Evolutionary conservation across 1,140 invertebrate species (phyloP).

Genomic region (Dendroctonus valens): DNA sequence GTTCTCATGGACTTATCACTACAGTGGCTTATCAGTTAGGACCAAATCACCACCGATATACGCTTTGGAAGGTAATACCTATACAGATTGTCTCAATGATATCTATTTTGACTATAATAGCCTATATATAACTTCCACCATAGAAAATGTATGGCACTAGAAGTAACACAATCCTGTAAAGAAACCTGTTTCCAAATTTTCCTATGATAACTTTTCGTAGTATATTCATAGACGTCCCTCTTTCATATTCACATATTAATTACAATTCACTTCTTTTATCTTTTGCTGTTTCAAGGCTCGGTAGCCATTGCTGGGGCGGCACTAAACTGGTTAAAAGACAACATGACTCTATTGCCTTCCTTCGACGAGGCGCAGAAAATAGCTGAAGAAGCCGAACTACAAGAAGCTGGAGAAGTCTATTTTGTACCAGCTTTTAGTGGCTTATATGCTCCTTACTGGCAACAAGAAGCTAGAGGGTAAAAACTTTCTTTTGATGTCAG

Average conservation of each 20-base stretch:
- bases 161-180: too few species aligned
- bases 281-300: conserved; percentile 54
- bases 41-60: conserved; percentile 72
- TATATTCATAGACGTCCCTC: too few species aligned
- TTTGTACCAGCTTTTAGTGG: conserved; percentile 97
- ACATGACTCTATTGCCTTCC: conserved; percentile 74
- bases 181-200: too few species aligned
- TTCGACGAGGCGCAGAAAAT: conserved; percentile 62
- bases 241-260: too few species aligned
- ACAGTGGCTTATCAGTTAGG: conserved; percentile 95
- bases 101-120: too few species aligned
- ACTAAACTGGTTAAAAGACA: conserved; percentile 86
- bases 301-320: conserved; percentile 72
- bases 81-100: too few species aligned
- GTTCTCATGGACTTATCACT: conserved; percentile 83
- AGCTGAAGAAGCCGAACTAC: conserved; percentile 61
- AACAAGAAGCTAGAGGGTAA: conserved; percentile 70
- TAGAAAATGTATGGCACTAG: too few species aligned
- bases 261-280: conserved; percentile 4
- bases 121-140: too few species aligned
- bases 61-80: conserved; percentile 84
- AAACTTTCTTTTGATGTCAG: neutral
- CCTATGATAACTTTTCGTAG: too few species aligned
- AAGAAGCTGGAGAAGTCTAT: conserved; percentile 79
- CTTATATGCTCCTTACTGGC: conserved; percentile 95